phyloP scores from a whole-genome alignment of 2,797 vertebrate species.

The Hipposideros larvatus region DNA sequence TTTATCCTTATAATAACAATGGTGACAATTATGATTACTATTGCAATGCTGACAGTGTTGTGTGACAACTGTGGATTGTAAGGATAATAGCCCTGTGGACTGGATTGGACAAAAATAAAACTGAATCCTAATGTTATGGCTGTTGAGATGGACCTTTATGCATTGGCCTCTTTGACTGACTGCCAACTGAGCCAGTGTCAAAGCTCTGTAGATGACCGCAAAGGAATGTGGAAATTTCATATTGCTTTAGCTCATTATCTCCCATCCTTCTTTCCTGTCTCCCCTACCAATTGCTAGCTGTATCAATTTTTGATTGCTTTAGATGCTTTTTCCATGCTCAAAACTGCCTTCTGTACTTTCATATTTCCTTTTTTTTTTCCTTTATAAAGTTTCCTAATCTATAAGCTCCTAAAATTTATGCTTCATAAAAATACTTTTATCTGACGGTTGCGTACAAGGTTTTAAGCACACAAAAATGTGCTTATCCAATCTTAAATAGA shows the following conservation, averaged over 20 bases:
- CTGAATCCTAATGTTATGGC: neutral
- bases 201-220: conserved; percentile 44
- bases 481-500: conserved; percentile 44
- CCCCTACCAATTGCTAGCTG: neutral
- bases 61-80: neutral
- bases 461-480: conserved; percentile 58
- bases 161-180: conserved; percentile 65
- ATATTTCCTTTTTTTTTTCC: conserved; percentile 46
- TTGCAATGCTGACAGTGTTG: neutral
- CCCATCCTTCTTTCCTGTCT: neutral
- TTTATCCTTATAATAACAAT: conserved; percentile 8
- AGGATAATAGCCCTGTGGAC: neutral
- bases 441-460: conserved; percentile 16
- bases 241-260: conserved; percentile 51
- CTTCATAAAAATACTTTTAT: conserved; percentile 52
- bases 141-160: conserved; percentile 65
- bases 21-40: neutral
- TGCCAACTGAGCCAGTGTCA: conserved; percentile 52
- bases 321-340: conserved; percentile 54
- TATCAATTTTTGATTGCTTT: conserved; percentile 50
- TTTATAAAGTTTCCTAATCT: conserved; percentile 58
- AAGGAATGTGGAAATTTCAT: conserved; percentile 60
- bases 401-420: conserved; percentile 38
- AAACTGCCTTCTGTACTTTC: conserved; percentile 63
- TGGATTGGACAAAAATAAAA: conserved; percentile 54